Evolutionary conservation across 2,888 invertebrate genomes (phyloP).

Genomic region (Lamproptera curius): DNA sequence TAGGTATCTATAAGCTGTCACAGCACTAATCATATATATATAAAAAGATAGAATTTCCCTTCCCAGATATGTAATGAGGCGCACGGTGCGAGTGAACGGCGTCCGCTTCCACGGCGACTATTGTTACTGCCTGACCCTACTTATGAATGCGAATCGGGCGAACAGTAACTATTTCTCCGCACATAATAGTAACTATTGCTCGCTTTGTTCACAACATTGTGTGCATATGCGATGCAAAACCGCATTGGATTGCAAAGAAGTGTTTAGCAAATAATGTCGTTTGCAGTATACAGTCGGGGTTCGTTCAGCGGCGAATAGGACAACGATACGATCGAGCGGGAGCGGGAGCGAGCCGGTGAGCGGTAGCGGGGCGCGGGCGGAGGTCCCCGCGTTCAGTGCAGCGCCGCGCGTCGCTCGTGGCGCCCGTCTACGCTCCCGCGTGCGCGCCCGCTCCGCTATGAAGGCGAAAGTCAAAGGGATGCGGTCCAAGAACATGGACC

Average conservation of each 20-base stretch:
- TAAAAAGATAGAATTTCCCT: not conserved
- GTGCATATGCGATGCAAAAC: not conserved
- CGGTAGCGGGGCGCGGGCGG: slow-evolving; percentile 37
- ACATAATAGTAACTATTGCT: not conserved
- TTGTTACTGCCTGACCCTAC: slow-evolving; percentile 35
- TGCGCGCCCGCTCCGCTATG: slow-evolving; percentile 50
- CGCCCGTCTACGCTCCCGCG: slow-evolving; percentile 50
- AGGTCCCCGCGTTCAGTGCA: slow-evolving; percentile 38
- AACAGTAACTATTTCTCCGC: not conserved
- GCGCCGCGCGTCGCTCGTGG: slow-evolving; percentile 46
- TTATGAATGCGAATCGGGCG: slow-evolving; percentile 31
- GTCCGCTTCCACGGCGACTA: slow-evolving; percentile 38
- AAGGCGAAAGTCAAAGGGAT: slow-evolving; percentile 55
- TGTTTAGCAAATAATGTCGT: too few species aligned
- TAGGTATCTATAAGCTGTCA: not conserved
- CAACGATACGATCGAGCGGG: slow-evolving; percentile 44
- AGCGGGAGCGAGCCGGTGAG: slow-evolving; percentile 41
- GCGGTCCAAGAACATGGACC: slow-evolving; percentile 65
- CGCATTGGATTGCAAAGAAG: slow-evolving; percentile 1
- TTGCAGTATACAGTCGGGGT: slow-evolving; percentile 35
- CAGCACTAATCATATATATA: not conserved
- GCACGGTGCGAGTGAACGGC: slow-evolving; percentile 19
- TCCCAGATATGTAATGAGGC: not conserved
- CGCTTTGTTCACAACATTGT: not conserved
- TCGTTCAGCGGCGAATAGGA: slow-evolving; percentile 56